A percentile compares a stretch with the other conserved stretches of the same genome.
phyloP scores from a whole-genome alignment of 2,113 vertebrate species.

The Indri indri region DNA sequence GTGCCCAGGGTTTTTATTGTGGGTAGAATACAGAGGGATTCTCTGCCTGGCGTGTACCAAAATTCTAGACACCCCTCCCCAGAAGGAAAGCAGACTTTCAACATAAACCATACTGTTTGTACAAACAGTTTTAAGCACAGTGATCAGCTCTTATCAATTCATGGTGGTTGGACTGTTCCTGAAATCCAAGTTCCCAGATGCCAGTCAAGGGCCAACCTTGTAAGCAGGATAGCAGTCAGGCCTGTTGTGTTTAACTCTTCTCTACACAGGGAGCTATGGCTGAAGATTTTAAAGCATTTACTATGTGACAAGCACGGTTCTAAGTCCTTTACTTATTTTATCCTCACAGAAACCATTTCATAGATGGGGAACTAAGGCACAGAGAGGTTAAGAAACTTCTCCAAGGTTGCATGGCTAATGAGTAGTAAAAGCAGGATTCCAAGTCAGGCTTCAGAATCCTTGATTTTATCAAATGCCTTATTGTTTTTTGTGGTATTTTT shows the following conservation, averaged over 20 bases:
- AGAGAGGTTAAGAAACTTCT: neutral
- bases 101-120: neutral
- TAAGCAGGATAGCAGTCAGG: neutral
- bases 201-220: neutral
- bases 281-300: neutral
- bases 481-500: neutral
- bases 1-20: neutral
- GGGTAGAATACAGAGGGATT: neutral
- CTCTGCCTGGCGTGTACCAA: neutral
- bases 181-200: neutral
- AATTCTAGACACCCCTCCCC: neutral
- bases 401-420: neutral
- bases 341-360: neutral
- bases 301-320: neutral
- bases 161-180: neutral
- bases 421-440: neutral
- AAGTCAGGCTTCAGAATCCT: neutral
- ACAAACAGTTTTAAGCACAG: neutral
- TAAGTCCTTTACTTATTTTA: neutral
- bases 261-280: rapidly evolving
- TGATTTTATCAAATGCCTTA: conserved; percentile 23
- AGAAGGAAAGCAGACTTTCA: neutral
- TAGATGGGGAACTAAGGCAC: neutral
- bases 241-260: neutral
- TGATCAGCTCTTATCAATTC: neutral